These are phyloP conservation scores for Volucella bombylans DNA, from an alignment of 2,888 invertebrate genomes.

Conservation along the genomic window DNA sequence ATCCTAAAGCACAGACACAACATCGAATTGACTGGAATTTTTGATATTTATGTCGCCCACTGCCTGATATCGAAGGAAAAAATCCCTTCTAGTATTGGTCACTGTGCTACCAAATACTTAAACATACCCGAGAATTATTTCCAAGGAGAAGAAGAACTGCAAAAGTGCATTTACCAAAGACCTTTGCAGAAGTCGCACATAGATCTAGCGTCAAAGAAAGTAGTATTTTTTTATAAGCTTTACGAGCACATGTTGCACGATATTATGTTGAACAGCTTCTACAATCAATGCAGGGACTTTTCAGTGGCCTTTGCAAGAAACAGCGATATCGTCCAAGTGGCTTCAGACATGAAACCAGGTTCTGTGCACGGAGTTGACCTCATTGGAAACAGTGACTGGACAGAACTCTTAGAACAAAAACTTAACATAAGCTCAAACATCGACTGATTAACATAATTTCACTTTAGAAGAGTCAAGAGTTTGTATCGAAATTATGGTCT, in stretches of 20 bases:
- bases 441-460: not conserved
- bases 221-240: constrained; percentile 76
- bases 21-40: constrained; percentile 75
- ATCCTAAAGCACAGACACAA: constrained; percentile 76
- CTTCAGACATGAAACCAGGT: constrained; percentile 75
- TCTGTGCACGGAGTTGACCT: constrained; percentile 74
- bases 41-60: constrained; percentile 77
- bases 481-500: not conserved
- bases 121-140: constrained; percentile 75
- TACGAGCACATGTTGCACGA: constrained; percentile 77
- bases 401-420: constrained; percentile 55
- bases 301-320: constrained; percentile 74
- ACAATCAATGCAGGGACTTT: constrained; percentile 75
- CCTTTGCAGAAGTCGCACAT: constrained; percentile 72
- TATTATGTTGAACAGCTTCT: constrained; percentile 76
- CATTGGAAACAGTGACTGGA: constrained; percentile 74
- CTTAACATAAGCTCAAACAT: not conserved
- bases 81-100: constrained; percentile 64
- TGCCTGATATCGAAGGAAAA: constrained; percentile 74
- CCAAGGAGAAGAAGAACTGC: constrained; percentile 32
- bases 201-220: constrained; percentile 75
- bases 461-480: not conserved
- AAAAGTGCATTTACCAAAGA: constrained; percentile 63
- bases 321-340: constrained; percentile 75
- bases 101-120: constrained; percentile 74